A percentile compares a stretch with the other conserved stretches of the same genome.
Evolutionary conservation across 2,113 vertebrate genomes (phyloP).

Genomic region (Xenus cinereus): DNA sequence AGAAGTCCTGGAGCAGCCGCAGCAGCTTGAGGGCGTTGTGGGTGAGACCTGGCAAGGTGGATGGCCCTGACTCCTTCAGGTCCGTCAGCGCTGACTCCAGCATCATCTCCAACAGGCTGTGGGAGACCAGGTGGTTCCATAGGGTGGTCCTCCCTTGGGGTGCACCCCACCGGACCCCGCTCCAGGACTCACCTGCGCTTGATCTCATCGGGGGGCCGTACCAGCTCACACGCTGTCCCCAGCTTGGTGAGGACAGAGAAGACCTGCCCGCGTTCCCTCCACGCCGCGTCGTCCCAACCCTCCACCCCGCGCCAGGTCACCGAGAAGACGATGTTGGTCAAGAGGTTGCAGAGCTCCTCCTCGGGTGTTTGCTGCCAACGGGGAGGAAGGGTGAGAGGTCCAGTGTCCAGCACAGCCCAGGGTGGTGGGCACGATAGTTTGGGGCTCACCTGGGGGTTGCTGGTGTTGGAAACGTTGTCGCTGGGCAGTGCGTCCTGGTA

Average conservation of each 20-base stretch:
- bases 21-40: slow-evolving; percentile 89
- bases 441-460: slow-evolving; percentile 88
- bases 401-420: rapidly evolving
- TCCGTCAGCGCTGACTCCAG: slow-evolving; percentile 92
- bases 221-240: slow-evolving; percentile 88
- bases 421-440: rapidly evolving
- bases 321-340: slow-evolving; percentile 93
- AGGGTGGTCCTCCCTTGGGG: background rate
- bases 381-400: background rate
- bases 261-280: slow-evolving; percentile 93
- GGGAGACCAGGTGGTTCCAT: rapidly evolving
- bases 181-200: slow-evolving; percentile 84
- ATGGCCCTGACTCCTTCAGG: slow-evolving; percentile 78
- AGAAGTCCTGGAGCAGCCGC: slow-evolving; percentile 94
- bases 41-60: slow-evolving; percentile 74
- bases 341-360: slow-evolving; percentile 95
- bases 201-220: slow-evolving; percentile 90
- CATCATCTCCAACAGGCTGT: slow-evolving; percentile 97
- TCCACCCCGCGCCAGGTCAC: slow-evolving; percentile 90
- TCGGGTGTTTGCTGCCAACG: slow-evolving; percentile 83
- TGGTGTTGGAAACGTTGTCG: slow-evolving; percentile 89
- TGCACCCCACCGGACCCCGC: rapidly evolving
- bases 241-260: slow-evolving; percentile 97
- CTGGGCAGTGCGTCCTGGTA: slow-evolving; percentile 82
- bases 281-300: slow-evolving; percentile 81